phyloP scores from a whole-genome alignment of 2,888 invertebrate genomes.

The Drosophila borealis region DNA sequence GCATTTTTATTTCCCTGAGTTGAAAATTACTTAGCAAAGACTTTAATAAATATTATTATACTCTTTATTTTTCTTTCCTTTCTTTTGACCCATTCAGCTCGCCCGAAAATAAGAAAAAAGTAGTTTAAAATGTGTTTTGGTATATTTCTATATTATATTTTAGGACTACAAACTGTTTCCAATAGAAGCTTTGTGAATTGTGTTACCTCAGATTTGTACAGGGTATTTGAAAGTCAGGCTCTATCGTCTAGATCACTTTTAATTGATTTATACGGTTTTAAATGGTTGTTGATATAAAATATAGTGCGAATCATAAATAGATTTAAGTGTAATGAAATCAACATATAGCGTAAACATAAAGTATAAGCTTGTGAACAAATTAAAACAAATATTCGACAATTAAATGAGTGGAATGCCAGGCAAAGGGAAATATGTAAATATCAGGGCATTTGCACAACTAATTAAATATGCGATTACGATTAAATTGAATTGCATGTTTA shows the following conservation, averaged over 20 bases:
- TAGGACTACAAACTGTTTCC: too few species aligned
- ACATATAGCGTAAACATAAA: not conserved
- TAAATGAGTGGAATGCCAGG: slow-evolving; percentile 4
- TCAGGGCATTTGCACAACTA: slow-evolving; percentile 36
- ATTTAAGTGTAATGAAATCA: slow-evolving; percentile 1
- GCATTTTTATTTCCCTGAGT: too few species aligned
- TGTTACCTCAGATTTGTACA: too few species aligned
- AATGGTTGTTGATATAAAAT: not conserved
- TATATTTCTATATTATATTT: too few species aligned
- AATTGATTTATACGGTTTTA: not conserved
- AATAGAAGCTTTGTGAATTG: too few species aligned
- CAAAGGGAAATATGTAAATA: slow-evolving; percentile 36
- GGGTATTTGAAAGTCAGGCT: not conserved
- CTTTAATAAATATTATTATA: too few species aligned
- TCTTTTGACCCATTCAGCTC: too few species aligned
- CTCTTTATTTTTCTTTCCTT: too few species aligned
- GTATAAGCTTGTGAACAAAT: slow-evolving; percentile 1
- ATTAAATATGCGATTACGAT: slow-evolving; percentile 65
- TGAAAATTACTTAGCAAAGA: too few species aligned
- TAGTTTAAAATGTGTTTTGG: too few species aligned
- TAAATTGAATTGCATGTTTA: slow-evolving; percentile 61
- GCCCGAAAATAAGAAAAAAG: too few species aligned
- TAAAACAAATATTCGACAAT: slow-evolving; percentile 22
- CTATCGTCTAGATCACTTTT: not conserved
- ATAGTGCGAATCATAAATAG: not conserved